A percentile compares a stretch with the other conserved stretches of the same genome.
phyloP scores from a whole-genome alignment of 2,797 vertebrate species.

The Chloroceryle inda region DNA sequence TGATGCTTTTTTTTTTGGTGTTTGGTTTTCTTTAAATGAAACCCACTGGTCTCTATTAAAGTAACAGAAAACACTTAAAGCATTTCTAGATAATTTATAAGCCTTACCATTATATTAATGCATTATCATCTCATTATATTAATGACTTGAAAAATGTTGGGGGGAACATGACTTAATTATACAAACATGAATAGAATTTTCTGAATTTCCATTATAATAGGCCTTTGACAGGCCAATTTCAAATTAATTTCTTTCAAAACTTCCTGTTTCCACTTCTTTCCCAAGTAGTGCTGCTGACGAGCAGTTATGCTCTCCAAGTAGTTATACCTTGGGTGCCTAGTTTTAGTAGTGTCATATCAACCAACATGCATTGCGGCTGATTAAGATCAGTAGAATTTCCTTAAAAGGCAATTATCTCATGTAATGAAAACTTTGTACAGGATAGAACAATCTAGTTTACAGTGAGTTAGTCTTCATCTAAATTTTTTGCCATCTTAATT shows the following conservation, averaged over 20 bases:
- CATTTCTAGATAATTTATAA: background rate
- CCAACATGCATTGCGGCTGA: background rate
- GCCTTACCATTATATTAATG: background rate
- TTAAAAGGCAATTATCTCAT: background rate
- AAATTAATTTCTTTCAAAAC: background rate
- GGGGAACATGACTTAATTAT: background rate
- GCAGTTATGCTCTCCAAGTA: background rate
- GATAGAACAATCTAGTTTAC: background rate
- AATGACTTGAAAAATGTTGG: background rate
- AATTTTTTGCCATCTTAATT: background rate
- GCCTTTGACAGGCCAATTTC: background rate
- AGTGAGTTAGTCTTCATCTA: background rate
- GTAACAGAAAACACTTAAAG: background rate
- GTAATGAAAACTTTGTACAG: background rate
- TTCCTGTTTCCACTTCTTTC: background rate
- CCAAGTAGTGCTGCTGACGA: background rate
- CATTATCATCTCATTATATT: background rate
- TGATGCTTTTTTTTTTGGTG: background rate
- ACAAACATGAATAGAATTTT: background rate
- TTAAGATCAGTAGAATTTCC: background rate
- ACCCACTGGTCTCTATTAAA: background rate
- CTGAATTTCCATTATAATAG: background rate
- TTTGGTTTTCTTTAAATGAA: background rate
- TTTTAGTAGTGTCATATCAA: background rate
- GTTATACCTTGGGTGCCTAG: background rate